A percentile compares a stretch with the other conserved stretches of the same genome.
These are phyloP conservation scores for Nyctalus aviator DNA, from an alignment of 2,797 vertebrate species.

Conservation along the genomic window DNA sequence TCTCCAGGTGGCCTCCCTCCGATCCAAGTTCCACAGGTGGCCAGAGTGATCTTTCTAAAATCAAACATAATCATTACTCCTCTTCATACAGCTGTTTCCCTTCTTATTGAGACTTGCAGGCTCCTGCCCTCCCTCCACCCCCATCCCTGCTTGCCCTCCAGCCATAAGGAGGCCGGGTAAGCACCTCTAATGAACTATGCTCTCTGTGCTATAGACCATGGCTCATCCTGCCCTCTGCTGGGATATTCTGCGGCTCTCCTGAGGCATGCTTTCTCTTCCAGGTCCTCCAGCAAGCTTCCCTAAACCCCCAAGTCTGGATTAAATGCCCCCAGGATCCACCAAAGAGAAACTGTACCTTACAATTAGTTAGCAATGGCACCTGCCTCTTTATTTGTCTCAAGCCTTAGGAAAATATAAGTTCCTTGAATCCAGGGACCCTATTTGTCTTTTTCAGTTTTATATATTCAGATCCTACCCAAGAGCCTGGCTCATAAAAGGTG, in stretches of 20 bases:
- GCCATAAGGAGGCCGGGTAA: not conserved
- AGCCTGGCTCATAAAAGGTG: not conserved
- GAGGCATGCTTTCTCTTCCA: not conserved
- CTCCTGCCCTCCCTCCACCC: not conserved
- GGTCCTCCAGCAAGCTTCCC: not conserved
- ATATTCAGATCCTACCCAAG: not conserved
- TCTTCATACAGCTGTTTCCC: not conserved
- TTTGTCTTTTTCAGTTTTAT: not conserved
- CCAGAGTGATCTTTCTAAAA: not conserved
- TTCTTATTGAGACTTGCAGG: not conserved
- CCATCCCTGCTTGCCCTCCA: not conserved
- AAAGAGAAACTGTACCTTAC: not conserved
- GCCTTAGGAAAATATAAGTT: not conserved
- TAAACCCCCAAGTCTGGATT: not conserved
- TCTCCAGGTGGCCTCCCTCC: not conserved
- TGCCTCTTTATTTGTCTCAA: not conserved
- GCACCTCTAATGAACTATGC: not conserved
- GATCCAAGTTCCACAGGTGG: not conserved
- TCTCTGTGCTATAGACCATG: not conserved
- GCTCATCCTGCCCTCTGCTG: not conserved
- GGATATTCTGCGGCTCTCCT: not conserved
- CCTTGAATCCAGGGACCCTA: not conserved
- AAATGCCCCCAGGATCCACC: not conserved
- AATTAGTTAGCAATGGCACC: not conserved
- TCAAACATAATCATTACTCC: not conserved